Base-by-base conservation (phyloP, 2,888 invertebrate genomes). In the Ametastegia equiseti region DNA sequence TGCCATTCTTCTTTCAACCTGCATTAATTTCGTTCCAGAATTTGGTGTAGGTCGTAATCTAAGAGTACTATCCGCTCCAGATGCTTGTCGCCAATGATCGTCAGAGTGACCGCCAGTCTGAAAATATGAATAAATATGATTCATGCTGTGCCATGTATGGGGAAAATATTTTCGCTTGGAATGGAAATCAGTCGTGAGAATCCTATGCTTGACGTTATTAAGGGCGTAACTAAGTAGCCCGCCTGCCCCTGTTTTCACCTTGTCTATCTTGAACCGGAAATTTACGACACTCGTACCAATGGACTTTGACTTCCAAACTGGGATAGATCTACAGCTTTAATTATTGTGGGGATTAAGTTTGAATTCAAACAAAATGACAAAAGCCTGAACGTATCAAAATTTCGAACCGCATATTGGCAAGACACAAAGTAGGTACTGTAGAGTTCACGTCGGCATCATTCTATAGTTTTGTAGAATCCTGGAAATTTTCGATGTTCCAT, bases 331-430 rank as follows among this genome's bases (percentile, higher is more conserved):
- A 27, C 80, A 3, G 69, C 30, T 39, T 80, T 39, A 5, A 60
- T 39, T 19, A 83, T 36, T 57, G 54, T 42, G 3, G 27, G 73
- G 19, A 83, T 19, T 3, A 83, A 47, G 27, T 80, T 6, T 1
- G 83, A 81, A n/a, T 65, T 11, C 13, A 81, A 80, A 27, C 81
- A 81, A 45, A 82, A 83, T n/a, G 50, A 77, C 54, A 83, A 57
- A 50, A 80, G 47, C 7, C 78, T 54, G 1, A 82, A 73, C 27
- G 80, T n/a, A n/a, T 80, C n/a, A 36, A 45, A 36, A 82, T 81
- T 23, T 83, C 60, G 7, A 23, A 57, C 4, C 36, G 4, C 73
- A 82, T 67, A 36, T 80, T 15, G 82, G 82, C 60, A 83, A 19
- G 11, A 39, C 82, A 9, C 75, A 63, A 19, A 82, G 57, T 9